Percentiles rank a stretch among this genome's conserved stretches.
phyloP scores from a whole-genome alignment of 2,797 vertebrate species.

The Eleutherodactylus coqui region DNA sequence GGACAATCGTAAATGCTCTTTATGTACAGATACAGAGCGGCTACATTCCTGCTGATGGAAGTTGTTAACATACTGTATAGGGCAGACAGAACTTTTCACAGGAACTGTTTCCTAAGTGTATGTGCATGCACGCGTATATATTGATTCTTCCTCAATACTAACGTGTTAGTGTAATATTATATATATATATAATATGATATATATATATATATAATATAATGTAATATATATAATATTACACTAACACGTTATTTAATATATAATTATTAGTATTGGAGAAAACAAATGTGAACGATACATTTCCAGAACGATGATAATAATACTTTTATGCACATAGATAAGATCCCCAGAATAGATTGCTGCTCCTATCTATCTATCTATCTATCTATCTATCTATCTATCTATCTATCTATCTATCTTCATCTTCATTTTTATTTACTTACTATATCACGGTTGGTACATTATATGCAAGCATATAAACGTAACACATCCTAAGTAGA shows the following conservation, averaged over 20 bases:
- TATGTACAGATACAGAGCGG: background rate
- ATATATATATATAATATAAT: background rate
- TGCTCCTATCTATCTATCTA: background rate
- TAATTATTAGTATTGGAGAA: background rate
- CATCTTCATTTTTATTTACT: too few relatives aligned
- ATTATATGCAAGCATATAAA: too few relatives aligned
- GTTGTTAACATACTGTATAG: background rate
- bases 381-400: conserved; percentile 16
- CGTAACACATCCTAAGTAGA: background rate
- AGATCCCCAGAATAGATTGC: background rate
- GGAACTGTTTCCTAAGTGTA: background rate
- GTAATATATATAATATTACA: too few relatives aligned
- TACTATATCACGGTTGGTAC: too few relatives aligned
- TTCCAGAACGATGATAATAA: background rate
- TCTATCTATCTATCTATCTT: conserved; percentile 27
- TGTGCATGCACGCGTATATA: background rate
- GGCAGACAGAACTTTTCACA: background rate
- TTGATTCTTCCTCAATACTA: too few relatives aligned
- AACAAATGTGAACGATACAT: background rate
- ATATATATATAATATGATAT: background rate
- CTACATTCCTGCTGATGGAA: background rate
- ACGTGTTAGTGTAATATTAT: background rate
- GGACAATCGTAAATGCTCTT: conserved; percentile 1
- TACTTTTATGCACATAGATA: background rate
- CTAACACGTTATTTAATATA: too few relatives aligned